A percentile compares a stretch with the other conserved stretches of the same genome.
These are phyloP conservation scores for Hemicentrotus pulcherrimus DNA, from an alignment of 35 echinoderm and acorn worm species.

Conservation along the genomic window DNA sequence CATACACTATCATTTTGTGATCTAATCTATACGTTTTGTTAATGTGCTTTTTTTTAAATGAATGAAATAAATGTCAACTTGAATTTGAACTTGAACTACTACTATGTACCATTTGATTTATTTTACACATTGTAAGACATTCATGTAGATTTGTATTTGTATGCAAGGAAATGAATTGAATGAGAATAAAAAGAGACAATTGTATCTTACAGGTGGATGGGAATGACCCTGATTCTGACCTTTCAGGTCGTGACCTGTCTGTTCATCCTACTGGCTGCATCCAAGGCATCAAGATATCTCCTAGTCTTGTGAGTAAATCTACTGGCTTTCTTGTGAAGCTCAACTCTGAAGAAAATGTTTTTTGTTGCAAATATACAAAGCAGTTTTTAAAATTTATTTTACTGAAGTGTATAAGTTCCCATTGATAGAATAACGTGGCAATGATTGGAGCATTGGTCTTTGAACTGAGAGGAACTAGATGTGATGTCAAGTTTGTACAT, in stretches of 20 bases:
- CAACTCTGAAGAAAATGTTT: neutral
- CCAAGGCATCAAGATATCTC: slow-evolving; percentile 30
- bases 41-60: too few species aligned
- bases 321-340: neutral
- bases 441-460: too few species aligned
- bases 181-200: neutral
- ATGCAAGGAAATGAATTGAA: neutral
- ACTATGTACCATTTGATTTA: neutral
- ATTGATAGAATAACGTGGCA: too few species aligned
- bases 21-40: too few species aligned
- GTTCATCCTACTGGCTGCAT: slow-evolving; percentile 33
- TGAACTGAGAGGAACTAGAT: too few species aligned
- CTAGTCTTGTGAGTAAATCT: slow-evolving; percentile 33
- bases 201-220: slow-evolving; percentile 50
- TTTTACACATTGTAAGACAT: neutral
- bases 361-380: too few species aligned
- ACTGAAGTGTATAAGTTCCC: too few species aligned
- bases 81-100: neutral
- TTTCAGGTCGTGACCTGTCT: slow-evolving; percentile 60
- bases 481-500: too few species aligned
- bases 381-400: too few species aligned
- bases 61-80: too few species aligned
- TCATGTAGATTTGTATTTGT: neutral
- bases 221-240: slow-evolving; percentile 38
- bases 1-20: too few species aligned